A percentile compares a stretch with the other conserved stretches of the same genome.
Conservation (phyloP, 2,888 invertebrate genomes). For the Apotomis turbidana region DNA sequence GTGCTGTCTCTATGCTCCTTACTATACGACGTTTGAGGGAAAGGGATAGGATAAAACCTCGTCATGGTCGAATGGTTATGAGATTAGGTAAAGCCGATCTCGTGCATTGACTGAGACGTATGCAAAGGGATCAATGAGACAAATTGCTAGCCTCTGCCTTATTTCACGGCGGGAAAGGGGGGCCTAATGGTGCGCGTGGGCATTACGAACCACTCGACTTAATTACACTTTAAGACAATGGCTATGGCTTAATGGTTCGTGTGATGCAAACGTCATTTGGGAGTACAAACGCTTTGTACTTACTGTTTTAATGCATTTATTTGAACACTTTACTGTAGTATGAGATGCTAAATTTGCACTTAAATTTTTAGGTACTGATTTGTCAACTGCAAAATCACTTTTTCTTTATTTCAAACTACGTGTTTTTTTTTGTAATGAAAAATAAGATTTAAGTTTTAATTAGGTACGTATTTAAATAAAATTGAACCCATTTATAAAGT, state of each 20-base stretch:
- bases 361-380: not conserved
- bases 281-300: not conserved
- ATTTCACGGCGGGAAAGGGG: slow-evolving; percentile 57
- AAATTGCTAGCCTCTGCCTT: slow-evolving; percentile 74
- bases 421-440: too few relatives aligned
- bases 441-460: too few relatives aligned
- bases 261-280: slow-evolving; percentile 23
- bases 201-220: slow-evolving; percentile 61
- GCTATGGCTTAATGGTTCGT: slow-evolving; percentile 47
- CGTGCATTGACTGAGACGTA: slow-evolving; percentile 76
- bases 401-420: too few relatives aligned
- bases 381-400: not conserved
- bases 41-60: slow-evolving; percentile 27
- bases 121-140: slow-evolving; percentile 80
- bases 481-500: too few relatives aligned
- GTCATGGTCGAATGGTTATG: slow-evolving; percentile 36
- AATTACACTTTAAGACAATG: slow-evolving; percentile 61
- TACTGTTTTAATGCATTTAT: slow-evolving; percentile 9
- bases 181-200: slow-evolving; percentile 72
- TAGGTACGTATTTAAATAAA: too few relatives aligned
- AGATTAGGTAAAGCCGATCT: slow-evolving; percentile 47
- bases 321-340: not conserved
- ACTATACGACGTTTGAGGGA: not conserved
- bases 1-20: slow-evolving; percentile 18
- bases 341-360: not conserved